Conservation (phyloP, 2,113 vertebrate genomes). For the Vulpes vulpes region DNA sequence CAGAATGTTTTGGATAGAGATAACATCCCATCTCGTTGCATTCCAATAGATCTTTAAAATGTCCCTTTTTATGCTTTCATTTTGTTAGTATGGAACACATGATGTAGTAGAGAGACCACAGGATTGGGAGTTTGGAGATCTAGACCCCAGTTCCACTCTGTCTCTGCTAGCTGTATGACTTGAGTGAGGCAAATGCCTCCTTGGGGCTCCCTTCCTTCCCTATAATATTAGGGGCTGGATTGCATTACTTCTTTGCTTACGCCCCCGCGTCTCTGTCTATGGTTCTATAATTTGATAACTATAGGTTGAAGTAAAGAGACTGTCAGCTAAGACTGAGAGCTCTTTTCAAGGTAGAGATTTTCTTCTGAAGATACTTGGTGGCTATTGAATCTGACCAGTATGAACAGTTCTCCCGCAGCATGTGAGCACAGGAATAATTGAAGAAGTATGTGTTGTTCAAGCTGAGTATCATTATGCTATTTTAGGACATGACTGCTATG, state of each 20-base stretch:
- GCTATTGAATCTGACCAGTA: slow-evolving; percentile 26
- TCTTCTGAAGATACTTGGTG: slow-evolving; percentile 19
- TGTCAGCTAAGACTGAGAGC: not conserved
- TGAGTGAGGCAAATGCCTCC: not conserved
- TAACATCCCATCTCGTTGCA: not conserved
- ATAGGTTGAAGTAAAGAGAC: slow-evolving; percentile 19
- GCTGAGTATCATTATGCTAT: slow-evolving; percentile 35
- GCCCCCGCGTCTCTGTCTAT: not conserved
- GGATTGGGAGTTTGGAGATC: not conserved
- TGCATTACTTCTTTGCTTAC: not conserved
- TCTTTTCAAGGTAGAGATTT: slow-evolving; percentile 24
- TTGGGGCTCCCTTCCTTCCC: not conserved
- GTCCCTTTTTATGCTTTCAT: not conserved
- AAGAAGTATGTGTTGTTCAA: slow-evolving; percentile 41
- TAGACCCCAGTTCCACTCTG: not conserved
- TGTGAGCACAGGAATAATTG: slow-evolving; percentile 33
- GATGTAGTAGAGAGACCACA: not conserved
- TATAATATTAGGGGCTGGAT: slow-evolving; percentile 14
- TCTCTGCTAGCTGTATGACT: not conserved
- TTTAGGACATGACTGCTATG: not conserved
- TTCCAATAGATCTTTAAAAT: not conserved
- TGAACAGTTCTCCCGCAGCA: slow-evolving; percentile 22
- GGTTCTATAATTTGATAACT: slow-evolving; percentile 43
- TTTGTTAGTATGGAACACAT: not conserved
- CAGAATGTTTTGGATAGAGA: not conserved